Percentiles rank a stretch among this genome's conserved stretches.
Conservation (phyloP, 1,140 invertebrate species). For the Pachypeltis micranthus region DNA sequence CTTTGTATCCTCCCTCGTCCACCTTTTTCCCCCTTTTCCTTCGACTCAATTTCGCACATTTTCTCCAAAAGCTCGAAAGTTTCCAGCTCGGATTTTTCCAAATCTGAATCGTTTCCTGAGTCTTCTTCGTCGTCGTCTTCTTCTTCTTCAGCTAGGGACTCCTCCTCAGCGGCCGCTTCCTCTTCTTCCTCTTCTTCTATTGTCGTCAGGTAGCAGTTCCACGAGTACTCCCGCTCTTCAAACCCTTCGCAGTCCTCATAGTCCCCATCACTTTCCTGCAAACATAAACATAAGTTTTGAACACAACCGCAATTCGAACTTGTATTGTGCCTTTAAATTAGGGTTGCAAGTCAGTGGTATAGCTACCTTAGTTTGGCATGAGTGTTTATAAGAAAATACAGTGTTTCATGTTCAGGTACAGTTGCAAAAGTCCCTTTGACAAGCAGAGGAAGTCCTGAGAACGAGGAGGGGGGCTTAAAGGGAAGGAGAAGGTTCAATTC, state of each 20-base stretch:
- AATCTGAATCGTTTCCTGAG: conserved; percentile 19
- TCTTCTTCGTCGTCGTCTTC: conserved; percentile 7
- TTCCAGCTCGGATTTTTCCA: conserved; percentile 18
- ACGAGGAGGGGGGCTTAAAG: too few relatives aligned
- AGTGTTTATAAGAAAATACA: too few relatives aligned
- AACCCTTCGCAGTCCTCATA: conserved; percentile 12
- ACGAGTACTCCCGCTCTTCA: conserved; percentile 9
- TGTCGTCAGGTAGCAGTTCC: neutral
- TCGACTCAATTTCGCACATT: conserved; percentile 9
- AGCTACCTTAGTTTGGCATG: too few relatives aligned
- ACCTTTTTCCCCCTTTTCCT: neutral
- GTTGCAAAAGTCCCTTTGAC: too few relatives aligned
- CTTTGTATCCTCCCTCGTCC: conserved; percentile 8
- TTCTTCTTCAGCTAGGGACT: neutral
- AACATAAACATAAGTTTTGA: too few relatives aligned
- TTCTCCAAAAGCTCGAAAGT: conserved; percentile 20
- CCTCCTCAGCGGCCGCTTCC: conserved; percentile 11
- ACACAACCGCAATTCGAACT: too few relatives aligned
- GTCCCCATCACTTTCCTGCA: neutral
- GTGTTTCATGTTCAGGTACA: too few relatives aligned
- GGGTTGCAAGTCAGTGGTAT: too few relatives aligned
- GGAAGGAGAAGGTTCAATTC: too few relatives aligned
- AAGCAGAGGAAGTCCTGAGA: too few relatives aligned
- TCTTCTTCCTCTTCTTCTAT: conserved; percentile 11
- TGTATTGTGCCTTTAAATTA: too few relatives aligned